phyloP scores from a whole-genome alignment of 2,888 invertebrate species.

The Frankliniella fusca region DNA sequence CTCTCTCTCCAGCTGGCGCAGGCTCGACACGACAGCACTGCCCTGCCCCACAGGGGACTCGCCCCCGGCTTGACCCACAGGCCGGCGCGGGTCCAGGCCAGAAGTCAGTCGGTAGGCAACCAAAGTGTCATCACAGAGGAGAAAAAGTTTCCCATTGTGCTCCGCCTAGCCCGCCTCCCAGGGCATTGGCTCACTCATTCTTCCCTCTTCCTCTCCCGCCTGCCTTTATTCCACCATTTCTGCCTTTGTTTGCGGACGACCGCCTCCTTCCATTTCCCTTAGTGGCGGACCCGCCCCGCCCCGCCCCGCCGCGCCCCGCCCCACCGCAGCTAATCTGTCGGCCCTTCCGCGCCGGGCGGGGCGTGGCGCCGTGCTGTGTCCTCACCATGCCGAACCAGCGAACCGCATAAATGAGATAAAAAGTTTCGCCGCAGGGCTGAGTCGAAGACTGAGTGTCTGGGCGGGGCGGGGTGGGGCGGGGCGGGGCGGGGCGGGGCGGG shows the following conservation, averaged over 20 bases:
- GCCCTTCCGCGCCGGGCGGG: too few relatives aligned
- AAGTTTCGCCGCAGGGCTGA: background rate
- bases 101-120: too few relatives aligned
- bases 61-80: background rate
- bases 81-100: too few relatives aligned
- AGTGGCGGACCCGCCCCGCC: background rate
- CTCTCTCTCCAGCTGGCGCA: background rate
- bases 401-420: conserved; percentile 25
- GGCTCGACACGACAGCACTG: background rate
- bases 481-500: background rate
- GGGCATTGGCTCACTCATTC: too few relatives aligned
- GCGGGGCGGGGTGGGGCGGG: background rate
- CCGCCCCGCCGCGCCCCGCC: background rate
- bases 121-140: background rate
- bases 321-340: too few relatives aligned
- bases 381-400: background rate
- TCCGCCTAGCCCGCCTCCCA: too few relatives aligned
- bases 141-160: background rate
- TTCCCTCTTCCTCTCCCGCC: too few relatives aligned
- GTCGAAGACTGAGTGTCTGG: too few relatives aligned
- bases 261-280: background rate
- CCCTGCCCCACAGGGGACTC: background rate
- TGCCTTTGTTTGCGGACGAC: background rate
- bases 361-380: too few relatives aligned
- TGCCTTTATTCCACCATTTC: too few relatives aligned